These are phyloP conservation scores for Melinaea menophilus DNA, from an alignment of 2,888 invertebrate genomes.

Conservation along the genomic window DNA sequence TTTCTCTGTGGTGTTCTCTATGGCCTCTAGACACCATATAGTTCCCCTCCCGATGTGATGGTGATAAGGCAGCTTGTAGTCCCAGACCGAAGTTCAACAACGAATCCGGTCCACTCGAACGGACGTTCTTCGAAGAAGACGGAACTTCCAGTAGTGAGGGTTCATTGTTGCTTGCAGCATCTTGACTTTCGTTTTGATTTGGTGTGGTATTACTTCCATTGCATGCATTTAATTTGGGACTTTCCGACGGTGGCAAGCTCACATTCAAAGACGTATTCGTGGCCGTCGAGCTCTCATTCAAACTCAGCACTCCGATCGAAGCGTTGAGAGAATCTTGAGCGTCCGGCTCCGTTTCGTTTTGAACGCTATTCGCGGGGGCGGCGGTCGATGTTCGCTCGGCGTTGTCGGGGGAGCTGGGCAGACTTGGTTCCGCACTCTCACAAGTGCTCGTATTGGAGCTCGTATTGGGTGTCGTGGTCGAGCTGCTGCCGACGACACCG, in stretches of 20 bases:
- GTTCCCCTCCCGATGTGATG: conserved; percentile 60
- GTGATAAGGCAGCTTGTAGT: conserved; percentile 63
- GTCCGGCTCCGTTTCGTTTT: conserved; percentile 44
- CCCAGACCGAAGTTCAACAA: conserved; percentile 62
- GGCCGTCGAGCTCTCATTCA: conserved; percentile 69
- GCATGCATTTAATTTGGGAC: conserved; percentile 55
- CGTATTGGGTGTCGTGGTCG: conserved; percentile 83
- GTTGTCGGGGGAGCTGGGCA: conserved; percentile 81
- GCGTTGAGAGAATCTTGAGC: conserved; percentile 44
- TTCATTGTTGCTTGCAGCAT: conserved; percentile 46
- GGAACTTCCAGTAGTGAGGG: conserved; percentile 50
- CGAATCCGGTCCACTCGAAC: conserved; percentile 59
- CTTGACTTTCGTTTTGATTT: conserved; percentile 45
- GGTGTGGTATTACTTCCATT: conserved; percentile 39
- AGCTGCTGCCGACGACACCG: conserved; percentile 77
- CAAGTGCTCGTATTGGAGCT: conserved; percentile 85
- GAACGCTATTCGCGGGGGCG: conserved; percentile 36
- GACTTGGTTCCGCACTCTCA: conserved; percentile 83
- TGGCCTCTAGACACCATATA: conserved; percentile 49
- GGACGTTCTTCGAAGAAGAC: conserved; percentile 56
- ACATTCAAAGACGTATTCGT: conserved; percentile 70
- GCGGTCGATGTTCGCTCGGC: conserved; percentile 51
- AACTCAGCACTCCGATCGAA: conserved; percentile 62
- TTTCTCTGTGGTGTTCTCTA: conserved; percentile 55
- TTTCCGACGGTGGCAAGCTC: conserved; percentile 62